phyloP scores from a whole-genome alignment of 2,113 vertebrate genomes.

The Burhinus bistriatus region DNA sequence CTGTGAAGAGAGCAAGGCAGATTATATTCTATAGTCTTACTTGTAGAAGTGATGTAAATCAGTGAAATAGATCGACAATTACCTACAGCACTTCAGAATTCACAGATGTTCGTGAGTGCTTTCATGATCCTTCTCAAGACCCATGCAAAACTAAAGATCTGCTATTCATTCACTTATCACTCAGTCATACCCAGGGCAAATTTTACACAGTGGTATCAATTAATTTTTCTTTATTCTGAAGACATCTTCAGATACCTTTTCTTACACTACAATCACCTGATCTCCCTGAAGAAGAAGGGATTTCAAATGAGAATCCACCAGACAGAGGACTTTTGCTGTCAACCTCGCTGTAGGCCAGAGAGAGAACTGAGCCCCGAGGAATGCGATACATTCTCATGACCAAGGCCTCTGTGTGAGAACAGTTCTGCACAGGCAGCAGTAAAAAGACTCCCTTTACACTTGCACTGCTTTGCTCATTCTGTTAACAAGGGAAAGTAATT shows the following conservation, averaged over 20 bases:
- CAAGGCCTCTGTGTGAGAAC: background rate
- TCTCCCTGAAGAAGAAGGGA: background rate
- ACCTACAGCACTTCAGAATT: background rate
- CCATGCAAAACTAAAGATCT: background rate
- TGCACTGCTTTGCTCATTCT: background rate
- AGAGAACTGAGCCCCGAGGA: background rate
- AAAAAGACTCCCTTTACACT: background rate
- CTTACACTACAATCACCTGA: background rate
- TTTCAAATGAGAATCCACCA: background rate
- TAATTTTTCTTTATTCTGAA: background rate
- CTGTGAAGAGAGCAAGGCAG: conserved; percentile 68
- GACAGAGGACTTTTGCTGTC: background rate
- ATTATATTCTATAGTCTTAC: background rate
- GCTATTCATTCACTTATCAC: background rate
- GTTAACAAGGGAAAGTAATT: background rate
- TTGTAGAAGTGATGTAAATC: background rate
- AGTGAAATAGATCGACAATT: background rate
- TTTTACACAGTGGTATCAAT: background rate
- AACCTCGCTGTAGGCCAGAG: background rate
- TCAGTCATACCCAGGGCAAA: background rate
- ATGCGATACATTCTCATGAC: background rate
- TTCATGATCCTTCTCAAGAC: background rate
- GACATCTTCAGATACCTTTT: background rate
- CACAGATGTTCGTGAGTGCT: background rate
- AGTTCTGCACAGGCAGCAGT: background rate